phyloP scores from a whole-genome alignment of 2,797 vertebrate species.

The Rhinatrema bivittatum region DNA sequence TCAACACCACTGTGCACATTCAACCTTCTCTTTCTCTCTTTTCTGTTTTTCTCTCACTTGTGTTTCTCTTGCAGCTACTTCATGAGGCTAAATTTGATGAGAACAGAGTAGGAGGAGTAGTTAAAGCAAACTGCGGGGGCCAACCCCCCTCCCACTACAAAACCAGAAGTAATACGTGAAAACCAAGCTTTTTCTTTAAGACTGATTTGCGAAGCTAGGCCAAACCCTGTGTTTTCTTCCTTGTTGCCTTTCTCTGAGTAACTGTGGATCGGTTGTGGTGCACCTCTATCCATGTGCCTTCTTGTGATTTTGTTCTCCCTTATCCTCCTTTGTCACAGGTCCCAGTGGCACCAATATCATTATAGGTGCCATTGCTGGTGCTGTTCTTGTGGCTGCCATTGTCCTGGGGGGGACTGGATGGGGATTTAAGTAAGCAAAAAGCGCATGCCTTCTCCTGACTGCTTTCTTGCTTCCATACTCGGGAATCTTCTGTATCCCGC shows the following conservation, averaged over 20 bases:
- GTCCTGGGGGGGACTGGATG: slow-evolving; percentile 94
- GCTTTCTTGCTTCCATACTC: slow-evolving; percentile 23
- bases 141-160: too few species aligned
- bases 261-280: too few species aligned
- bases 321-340: slow-evolving; percentile 68
- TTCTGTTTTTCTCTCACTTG: too few species aligned
- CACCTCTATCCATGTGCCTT: too few species aligned
- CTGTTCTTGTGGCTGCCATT: slow-evolving; percentile 93
- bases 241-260: too few species aligned
- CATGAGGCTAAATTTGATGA: not conserved
- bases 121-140: not conserved
- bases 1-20: too few species aligned
- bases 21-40: too few species aligned
- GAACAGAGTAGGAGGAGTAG: not conserved
- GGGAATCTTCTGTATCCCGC: too few species aligned
- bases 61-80: not conserved
- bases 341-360: slow-evolving; percentile 98
- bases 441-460: slow-evolving; percentile 60
- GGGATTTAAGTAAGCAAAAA: slow-evolving; percentile 96
- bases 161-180: slow-evolving; percentile 47
- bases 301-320: too few species aligned
- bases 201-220: too few species aligned
- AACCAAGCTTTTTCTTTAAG: too few species aligned
- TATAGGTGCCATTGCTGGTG: slow-evolving; percentile 93
- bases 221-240: too few species aligned